phyloP scores from a whole-genome alignment of 1,140 invertebrate genomes.

The Drosophila kanapiae region DNA sequence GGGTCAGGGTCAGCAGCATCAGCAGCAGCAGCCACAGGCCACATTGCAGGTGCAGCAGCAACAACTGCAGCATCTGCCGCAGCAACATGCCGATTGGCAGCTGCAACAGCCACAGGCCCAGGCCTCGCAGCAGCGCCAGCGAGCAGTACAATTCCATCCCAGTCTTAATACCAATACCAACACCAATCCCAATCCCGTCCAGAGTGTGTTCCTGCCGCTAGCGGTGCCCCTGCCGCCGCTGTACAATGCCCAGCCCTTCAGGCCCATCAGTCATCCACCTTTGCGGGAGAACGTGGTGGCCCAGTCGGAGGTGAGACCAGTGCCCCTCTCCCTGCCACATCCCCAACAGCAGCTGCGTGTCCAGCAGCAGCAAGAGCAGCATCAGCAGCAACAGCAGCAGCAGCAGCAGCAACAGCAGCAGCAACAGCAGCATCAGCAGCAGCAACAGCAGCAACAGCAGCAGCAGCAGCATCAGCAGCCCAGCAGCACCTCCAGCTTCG shows the following conservation, averaged over 20 bases:
- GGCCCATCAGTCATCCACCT: constrained; percentile 41
- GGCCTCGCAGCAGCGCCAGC: constrained; percentile 68
- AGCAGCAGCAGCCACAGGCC: constrained; percentile 30
- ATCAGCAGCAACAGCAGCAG: no score
- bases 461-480: constrained; percentile 11
- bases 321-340: constrained; percentile 40
- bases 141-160: constrained; percentile 73
- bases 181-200: background rate
- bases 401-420: constrained; percentile 11
- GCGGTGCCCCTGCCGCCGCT: constrained; percentile 87
- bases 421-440: constrained; percentile 1
- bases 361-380: constrained; percentile 4
- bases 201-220: constrained; percentile 76
- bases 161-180: constrained; percentile 4
- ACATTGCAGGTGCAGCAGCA: constrained; percentile 47
- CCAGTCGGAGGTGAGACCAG: constrained; percentile 69
- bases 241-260: constrained; percentile 87
- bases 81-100: constrained; percentile 38
- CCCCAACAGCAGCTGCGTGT: background rate
- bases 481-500: constrained; percentile 73
- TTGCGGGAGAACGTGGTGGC: constrained; percentile 67
- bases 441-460: constrained; percentile 15
- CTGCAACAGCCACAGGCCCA: constrained; percentile 56
- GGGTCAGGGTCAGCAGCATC: constrained; percentile 59
- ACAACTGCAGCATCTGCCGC: constrained; percentile 55